Evolutionary conservation across 2,888 invertebrate genomes (phyloP).

Genomic region (Spilosoma lubricipeda): DNA sequence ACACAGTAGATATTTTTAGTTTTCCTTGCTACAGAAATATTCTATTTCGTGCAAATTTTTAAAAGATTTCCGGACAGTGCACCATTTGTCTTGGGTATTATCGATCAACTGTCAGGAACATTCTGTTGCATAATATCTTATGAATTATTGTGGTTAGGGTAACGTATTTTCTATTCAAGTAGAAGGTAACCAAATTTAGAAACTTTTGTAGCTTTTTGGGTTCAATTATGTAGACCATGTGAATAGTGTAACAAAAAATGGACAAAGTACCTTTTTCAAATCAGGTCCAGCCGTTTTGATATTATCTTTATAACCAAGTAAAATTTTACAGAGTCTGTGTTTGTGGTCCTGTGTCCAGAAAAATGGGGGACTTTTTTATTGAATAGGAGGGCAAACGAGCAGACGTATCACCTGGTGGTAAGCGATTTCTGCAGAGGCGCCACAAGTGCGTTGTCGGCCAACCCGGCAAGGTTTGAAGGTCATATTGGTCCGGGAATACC

Average conservation of each 20-base stretch:
- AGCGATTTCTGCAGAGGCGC: too few species aligned
- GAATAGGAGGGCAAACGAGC: too few species aligned
- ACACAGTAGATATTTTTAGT: not conserved
- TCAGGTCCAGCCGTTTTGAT: not conserved
- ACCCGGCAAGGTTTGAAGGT: too few species aligned
- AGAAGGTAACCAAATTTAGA: not conserved
- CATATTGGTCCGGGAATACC: too few species aligned
- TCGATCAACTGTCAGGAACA: conserved; percentile 9
- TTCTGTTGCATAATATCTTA: conserved; percentile 12
- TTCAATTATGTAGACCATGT: not conserved
- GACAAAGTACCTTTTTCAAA: not conserved
- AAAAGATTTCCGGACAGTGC: conserved; percentile 2
- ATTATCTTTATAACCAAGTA: not conserved
- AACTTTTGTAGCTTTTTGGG: not conserved
- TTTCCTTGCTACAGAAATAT: not conserved
- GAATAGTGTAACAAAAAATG: too few species aligned
- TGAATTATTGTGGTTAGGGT: not conserved
- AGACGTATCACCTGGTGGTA: too few species aligned
- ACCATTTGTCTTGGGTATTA: conserved; percentile 6
- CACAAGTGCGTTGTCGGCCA: too few species aligned
- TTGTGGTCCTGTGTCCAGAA: too few species aligned
- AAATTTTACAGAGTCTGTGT: not conserved
- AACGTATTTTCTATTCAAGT: not conserved
- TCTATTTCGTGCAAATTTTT: conserved; percentile 5
- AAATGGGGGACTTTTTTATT: too few species aligned